Percentiles rank a stretch among this genome's conserved stretches.
phyloP scores from a whole-genome alignment of 1,140 invertebrate genomes.

The Phenacoccus solenopsis region DNA sequence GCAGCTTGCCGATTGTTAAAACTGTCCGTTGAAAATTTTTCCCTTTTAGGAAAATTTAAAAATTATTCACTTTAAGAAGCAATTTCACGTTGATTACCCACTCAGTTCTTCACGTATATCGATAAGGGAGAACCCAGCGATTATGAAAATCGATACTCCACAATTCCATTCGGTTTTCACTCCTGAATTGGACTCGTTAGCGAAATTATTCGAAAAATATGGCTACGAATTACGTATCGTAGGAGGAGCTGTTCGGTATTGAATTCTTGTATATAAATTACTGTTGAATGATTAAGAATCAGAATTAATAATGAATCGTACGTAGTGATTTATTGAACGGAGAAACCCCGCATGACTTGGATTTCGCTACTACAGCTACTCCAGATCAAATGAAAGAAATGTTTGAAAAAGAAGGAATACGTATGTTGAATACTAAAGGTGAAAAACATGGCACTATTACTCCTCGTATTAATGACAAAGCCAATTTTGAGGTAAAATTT shows the following conservation, averaged over 20 bases:
- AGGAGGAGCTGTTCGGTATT: constrained; percentile 72
- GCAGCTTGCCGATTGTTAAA: no score
- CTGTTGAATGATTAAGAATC: background rate
- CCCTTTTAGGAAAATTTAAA: no score
- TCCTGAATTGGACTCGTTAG: constrained; percentile 54
- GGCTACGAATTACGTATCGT: constrained; percentile 81
- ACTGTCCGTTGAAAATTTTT: no score
- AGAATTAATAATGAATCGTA: constrained; percentile 34
- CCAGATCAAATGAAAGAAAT: constrained; percentile 93
- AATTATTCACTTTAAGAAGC: no score
- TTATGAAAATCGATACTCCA: constrained; percentile 50
- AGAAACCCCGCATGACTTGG: constrained; percentile 75
- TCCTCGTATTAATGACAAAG: constrained; percentile 74
- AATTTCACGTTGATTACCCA: no score
- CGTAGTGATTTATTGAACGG: constrained; percentile 74
- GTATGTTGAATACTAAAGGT: constrained; percentile 87
- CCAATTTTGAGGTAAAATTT: constrained; percentile 38
- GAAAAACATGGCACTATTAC: constrained; percentile 98
- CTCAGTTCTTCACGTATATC: no score
- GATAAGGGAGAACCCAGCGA: constrained; percentile 54
- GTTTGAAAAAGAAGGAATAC: constrained; percentile 70
- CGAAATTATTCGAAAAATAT: constrained; percentile 63
- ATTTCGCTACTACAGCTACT: constrained; percentile 96
- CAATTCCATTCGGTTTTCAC: constrained; percentile 74
- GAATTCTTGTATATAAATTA: constrained; percentile 28